Evolutionary conservation across 1,140 invertebrate genomes (phyloP).

Genomic region (Mizuhopecten yessoensis): DNA sequence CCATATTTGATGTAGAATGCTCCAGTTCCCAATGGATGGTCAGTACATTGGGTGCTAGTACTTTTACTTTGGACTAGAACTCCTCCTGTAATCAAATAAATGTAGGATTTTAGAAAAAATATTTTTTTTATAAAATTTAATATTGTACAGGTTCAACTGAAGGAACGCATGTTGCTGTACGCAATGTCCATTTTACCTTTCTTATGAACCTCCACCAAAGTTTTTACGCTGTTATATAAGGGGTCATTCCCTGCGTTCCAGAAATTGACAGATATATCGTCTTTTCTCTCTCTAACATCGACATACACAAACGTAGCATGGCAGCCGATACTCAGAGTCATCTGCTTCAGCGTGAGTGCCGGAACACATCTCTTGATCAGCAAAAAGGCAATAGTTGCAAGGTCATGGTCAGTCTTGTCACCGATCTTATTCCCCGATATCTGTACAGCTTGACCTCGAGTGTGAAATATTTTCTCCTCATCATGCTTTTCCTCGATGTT

Average conservation of each 20-base stretch:
- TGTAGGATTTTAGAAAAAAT: too few relatives aligned
- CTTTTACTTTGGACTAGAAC: not conserved
- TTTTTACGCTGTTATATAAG: not conserved
- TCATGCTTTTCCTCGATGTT: slow-evolving; percentile 60
- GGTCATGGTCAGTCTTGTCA: not conserved
- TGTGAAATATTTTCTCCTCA: slow-evolving; percentile 58
- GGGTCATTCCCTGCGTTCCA: slow-evolving; percentile 54
- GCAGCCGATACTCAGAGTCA: slow-evolving; percentile 57
- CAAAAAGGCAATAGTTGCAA: slow-evolving; percentile 51
- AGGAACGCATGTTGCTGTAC: too few relatives aligned
- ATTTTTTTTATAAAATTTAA: too few relatives aligned
- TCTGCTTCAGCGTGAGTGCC: slow-evolving; percentile 26
- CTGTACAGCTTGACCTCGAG: slow-evolving; percentile 62
- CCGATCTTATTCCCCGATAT: not conserved
- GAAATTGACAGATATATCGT: slow-evolving; percentile 9
- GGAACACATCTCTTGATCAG: slow-evolving; percentile 56
- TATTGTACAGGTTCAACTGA: too few relatives aligned
- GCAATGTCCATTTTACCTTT: not conserved
- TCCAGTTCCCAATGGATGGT: not conserved
- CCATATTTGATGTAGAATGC: slow-evolving; percentile 34
- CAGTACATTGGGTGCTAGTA: not conserved
- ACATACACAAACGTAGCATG: slow-evolving; percentile 58
- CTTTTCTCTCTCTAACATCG: slow-evolving; percentile 48
- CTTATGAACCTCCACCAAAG: not conserved
- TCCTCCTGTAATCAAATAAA: not conserved